These are phyloP conservation scores for Cepphus grylle DNA, from an alignment of 2,113 vertebrate species.

Conservation along the genomic window DNA sequence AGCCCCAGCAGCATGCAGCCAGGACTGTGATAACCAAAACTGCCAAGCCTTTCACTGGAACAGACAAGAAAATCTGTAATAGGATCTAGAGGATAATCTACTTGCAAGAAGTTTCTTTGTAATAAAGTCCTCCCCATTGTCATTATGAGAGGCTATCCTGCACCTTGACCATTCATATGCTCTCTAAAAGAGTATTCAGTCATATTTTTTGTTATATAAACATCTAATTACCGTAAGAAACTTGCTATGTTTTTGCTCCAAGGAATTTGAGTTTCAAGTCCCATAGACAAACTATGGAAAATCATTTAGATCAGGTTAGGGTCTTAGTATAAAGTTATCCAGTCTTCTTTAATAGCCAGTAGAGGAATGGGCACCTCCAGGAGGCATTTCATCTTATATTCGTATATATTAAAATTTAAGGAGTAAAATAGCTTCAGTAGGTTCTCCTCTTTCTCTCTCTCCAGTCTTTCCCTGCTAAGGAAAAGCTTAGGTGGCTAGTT, in stretches of 20 bases:
- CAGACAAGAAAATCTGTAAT: neutral
- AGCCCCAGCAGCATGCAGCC: neutral
- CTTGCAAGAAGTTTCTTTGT: neutral
- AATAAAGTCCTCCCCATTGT: neutral
- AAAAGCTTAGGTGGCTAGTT: neutral
- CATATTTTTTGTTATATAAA: neutral
- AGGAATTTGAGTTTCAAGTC: neutral
- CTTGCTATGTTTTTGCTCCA: neutral
- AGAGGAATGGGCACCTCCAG: neutral
- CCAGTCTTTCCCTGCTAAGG: neutral
- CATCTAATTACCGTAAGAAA: neutral
- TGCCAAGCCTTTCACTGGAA: neutral
- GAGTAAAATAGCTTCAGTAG: neutral
- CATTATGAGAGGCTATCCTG: neutral
- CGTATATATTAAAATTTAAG: neutral
- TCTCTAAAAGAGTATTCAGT: neutral
- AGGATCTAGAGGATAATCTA: neutral
- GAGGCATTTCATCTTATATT: neutral
- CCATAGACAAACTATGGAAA: neutral
- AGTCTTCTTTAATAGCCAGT: neutral
- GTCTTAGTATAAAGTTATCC: neutral
- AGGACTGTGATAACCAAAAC: neutral
- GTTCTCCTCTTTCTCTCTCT: neutral
- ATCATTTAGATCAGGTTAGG: neutral
- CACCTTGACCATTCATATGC: neutral